Evolutionary conservation across 2,113 vertebrate genomes (phyloP).

Genomic region (Corythornis madagascariensis): DNA sequence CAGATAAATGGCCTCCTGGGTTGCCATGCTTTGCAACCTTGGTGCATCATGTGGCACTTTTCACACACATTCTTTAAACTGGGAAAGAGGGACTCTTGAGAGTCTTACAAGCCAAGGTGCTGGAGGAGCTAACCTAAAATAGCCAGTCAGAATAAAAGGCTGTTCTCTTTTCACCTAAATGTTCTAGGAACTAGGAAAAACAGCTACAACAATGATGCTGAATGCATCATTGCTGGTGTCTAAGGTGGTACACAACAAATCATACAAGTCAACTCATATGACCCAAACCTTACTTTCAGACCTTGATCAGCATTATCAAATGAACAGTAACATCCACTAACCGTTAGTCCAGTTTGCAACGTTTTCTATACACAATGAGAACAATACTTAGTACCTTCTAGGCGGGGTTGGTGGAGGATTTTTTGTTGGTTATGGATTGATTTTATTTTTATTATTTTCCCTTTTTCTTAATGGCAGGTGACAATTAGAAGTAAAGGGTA

Average conservation of each 20-base stretch:
- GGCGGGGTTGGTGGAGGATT: accelerated
- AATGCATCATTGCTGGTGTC: not conserved
- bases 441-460: too few species aligned
- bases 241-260: not conserved
- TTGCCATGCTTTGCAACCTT: not conserved
- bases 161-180: not conserved
- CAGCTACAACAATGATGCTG: not conserved
- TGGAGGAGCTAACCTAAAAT: not conserved
- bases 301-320: not conserved
- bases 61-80: not conserved
- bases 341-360: not conserved
- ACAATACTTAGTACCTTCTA: not conserved
- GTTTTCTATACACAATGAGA: not conserved
- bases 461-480: not conserved
- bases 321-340: not conserved
- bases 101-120: not conserved
- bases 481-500: not conserved
- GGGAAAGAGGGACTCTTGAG: not conserved
- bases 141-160: not conserved
- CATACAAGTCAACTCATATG: not conserved
- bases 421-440: too few species aligned
- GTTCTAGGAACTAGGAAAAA: not conserved
- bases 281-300: not conserved
- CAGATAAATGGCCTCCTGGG: accelerated
- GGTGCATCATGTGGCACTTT: not conserved